Conservation (phyloP, 2,888 invertebrate genomes). For the Aphrophora alni region DNA sequence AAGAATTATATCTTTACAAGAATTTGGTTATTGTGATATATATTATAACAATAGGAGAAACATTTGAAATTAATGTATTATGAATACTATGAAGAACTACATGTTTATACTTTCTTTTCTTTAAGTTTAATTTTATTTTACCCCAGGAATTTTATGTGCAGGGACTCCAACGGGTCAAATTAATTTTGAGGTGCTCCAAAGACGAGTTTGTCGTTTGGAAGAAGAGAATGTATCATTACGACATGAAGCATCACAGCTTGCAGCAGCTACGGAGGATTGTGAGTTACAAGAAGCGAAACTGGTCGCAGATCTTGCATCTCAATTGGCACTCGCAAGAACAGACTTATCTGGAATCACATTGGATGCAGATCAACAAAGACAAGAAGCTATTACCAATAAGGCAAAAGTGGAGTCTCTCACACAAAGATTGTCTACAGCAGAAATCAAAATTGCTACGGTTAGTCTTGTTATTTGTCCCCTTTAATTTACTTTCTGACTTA, state of each 20-base stretch:
- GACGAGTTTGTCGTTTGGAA: constrained; percentile 82
- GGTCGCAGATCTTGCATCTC: constrained; percentile 46
- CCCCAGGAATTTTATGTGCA: too few species aligned
- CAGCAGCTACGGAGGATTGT: constrained; percentile 80
- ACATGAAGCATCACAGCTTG: constrained; percentile 80
- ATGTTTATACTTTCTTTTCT: too few species aligned
- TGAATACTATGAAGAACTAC: too few species aligned
- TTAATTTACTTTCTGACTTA: background rate
- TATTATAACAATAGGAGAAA: too few species aligned
- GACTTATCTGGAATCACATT: constrained; percentile 44
- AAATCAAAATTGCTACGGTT: constrained; percentile 47
- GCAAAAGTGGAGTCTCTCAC: constrained; percentile 37
- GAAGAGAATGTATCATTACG: constrained; percentile 88
- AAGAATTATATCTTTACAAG: too few species aligned
- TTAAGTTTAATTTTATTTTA: too few species aligned
- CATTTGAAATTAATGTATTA: too few species aligned
- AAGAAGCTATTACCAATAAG: constrained; percentile 41
- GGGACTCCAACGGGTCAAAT: constrained; percentile 63
- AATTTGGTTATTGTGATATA: too few species aligned
- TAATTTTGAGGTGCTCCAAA: constrained; percentile 74
- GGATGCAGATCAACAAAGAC: constrained; percentile 46
- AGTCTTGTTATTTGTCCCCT: constrained; percentile 27
- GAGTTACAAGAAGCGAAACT: constrained; percentile 76
- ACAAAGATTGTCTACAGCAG: constrained; percentile 43
- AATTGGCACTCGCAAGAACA: constrained; percentile 42